Evolutionary conservation across 2,113 vertebrate species (phyloP).

Genomic region (Myiopsitta monachus): DNA sequence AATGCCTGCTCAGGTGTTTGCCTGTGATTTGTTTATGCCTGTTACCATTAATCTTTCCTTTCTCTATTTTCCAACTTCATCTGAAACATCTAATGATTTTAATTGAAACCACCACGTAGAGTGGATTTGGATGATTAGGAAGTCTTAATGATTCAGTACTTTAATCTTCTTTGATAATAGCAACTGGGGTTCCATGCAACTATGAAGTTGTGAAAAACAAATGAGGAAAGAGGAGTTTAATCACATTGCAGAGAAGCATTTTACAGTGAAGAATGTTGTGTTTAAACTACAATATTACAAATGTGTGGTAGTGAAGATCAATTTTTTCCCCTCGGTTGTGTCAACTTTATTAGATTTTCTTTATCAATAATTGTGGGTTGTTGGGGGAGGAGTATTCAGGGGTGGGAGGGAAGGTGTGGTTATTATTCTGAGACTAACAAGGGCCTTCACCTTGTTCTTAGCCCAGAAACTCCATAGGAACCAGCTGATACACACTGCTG

Average conservation of each 20-base stretch:
- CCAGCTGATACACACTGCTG: neutral
- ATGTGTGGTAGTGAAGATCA: neutral
- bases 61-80: slow-evolving; percentile 10
- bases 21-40: neutral
- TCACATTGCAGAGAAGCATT: neutral
- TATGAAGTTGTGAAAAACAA: slow-evolving; percentile 24
- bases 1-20: neutral
- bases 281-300: neutral
- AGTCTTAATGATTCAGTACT: neutral
- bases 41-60: neutral
- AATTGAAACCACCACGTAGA: slow-evolving; percentile 34
- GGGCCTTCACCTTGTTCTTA: neutral
- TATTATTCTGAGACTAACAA: neutral
- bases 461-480: neutral
- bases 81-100: slow-evolving; percentile 51
- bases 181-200: neutral
- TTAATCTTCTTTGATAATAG: slow-evolving; percentile 49
- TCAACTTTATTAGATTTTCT: neutral
- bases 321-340: rapidly evolving
- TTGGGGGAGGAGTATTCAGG: rapidly evolving
- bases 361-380: neutral
- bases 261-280: neutral
- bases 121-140: slow-evolving; percentile 53
- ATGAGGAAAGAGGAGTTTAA: neutral
- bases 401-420: neutral